Percentiles rank a stretch among this genome's conserved stretches.
phyloP scores from a whole-genome alignment of 1,140 invertebrate species.

The Zophobas morio region DNA sequence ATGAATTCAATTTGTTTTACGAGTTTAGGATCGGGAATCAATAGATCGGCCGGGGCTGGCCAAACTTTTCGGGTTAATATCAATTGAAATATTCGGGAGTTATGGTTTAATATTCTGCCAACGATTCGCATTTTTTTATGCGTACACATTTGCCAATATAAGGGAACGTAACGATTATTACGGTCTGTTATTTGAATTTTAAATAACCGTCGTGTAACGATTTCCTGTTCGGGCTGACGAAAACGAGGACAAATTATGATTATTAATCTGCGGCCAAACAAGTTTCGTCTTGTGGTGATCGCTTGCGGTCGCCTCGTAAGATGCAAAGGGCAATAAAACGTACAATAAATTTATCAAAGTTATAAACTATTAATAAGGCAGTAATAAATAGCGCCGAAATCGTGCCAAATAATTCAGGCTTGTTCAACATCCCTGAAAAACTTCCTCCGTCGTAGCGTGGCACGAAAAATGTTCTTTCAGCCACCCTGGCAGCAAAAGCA shows the following conservation, averaged over 20 bases:
- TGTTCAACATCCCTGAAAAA: constrained; percentile 50
- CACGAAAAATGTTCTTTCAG: constrained; percentile 58
- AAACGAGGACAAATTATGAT: neutral
- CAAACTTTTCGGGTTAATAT: constrained; percentile 51
- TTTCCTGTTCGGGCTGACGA: constrained; percentile 3
- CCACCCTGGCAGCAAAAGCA: constrained; percentile 51
- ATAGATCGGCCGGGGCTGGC: constrained; percentile 34
- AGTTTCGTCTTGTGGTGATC: constrained; percentile 4
- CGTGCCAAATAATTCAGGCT: constrained; percentile 51
- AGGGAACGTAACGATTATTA: constrained; percentile 44
- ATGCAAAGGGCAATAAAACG: constrained; percentile 10
- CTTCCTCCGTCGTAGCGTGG: constrained; percentile 52
- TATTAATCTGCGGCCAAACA: constrained; percentile 11
- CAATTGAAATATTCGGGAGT: constrained; percentile 55
- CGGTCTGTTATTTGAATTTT: constrained; percentile 46
- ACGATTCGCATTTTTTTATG: constrained; percentile 45
- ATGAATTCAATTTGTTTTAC: constrained; percentile 48
- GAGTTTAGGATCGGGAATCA: constrained; percentile 40
- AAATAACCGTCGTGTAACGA: constrained; percentile 11
- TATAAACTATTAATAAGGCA: constrained; percentile 38
- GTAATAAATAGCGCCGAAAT: constrained; percentile 49
- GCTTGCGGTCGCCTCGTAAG: constrained; percentile 6
- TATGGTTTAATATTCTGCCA: constrained; percentile 54
- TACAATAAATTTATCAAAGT: constrained; percentile 39
- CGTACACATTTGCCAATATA: constrained; percentile 45